Evolutionary conservation across 2,797 vertebrate genomes (phyloP).

Genomic region (Harpagifer antarcticus): DNA sequence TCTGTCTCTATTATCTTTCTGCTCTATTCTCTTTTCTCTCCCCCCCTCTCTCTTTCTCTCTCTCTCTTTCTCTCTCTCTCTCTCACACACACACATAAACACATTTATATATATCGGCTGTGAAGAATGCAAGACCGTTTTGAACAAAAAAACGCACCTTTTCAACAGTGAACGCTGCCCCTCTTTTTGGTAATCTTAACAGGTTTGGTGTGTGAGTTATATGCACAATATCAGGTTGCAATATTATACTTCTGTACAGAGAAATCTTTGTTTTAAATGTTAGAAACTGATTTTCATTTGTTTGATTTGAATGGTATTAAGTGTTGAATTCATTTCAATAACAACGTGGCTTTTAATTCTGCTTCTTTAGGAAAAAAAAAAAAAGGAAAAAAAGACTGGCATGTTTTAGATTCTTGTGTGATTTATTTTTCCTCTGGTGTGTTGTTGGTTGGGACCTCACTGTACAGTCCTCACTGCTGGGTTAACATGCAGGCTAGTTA

Average conservation of each 20-base stretch:
- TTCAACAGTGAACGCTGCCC: slow-evolving; percentile 67
- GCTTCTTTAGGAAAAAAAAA: slow-evolving; percentile 70
- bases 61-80: slow-evolving; percentile 50
- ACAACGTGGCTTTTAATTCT: slow-evolving; percentile 75
- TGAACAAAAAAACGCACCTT: slow-evolving; percentile 56
- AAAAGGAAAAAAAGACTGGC: slow-evolving; percentile 71
- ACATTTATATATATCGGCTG: slow-evolving; percentile 63
- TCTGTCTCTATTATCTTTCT: slow-evolving; percentile 68
- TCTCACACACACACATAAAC: slow-evolving; percentile 43
- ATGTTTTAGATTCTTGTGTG: slow-evolving; percentile 80
- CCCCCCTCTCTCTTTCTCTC: slow-evolving; percentile 35
- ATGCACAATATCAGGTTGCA: slow-evolving; percentile 90
- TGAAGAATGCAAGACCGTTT: slow-evolving; percentile 64
- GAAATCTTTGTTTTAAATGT: slow-evolving; percentile 77
- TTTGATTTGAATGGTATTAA: slow-evolving; percentile 79
- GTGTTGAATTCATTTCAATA: slow-evolving; percentile 79
- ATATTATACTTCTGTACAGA: slow-evolving; percentile 86
- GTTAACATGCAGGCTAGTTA: slow-evolving; percentile 49
- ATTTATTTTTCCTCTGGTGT: slow-evolving; percentile 59
- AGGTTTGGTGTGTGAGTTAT: slow-evolving; percentile 82
- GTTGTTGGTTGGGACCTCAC: slow-evolving; percentile 71
- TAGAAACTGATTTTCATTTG: slow-evolving; percentile 74
- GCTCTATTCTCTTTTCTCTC: slow-evolving; percentile 34
- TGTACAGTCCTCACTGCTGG: slow-evolving; percentile 72
- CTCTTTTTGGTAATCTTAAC: slow-evolving; percentile 65